Evolutionary conservation across 2,888 invertebrate species (phyloP).

Genomic region (Pollenia amentaria): DNA sequence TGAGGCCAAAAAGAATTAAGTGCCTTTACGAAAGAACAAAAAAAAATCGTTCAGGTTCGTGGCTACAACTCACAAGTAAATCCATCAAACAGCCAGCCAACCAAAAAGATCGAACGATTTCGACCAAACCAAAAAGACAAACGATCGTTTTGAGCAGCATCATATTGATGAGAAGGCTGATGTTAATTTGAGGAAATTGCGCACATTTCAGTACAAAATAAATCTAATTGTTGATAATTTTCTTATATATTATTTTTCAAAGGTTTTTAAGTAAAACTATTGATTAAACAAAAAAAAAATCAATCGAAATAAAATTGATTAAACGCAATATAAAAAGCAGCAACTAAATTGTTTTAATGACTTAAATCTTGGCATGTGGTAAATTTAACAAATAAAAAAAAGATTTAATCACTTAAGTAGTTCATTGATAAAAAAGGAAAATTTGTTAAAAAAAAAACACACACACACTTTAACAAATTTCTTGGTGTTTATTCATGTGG

Average conservation of each 20-base stretch:
- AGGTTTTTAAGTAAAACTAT: conserved; percentile 43
- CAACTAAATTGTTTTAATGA: conserved; percentile 49
- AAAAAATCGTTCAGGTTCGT: conserved; percentile 33
- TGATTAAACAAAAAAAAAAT: not conserved
- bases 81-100: conserved; percentile 18
- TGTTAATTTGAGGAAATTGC: conserved; percentile 74
- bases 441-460: conserved; percentile 16
- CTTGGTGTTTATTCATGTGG: not conserved
- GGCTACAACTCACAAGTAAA: conserved; percentile 2
- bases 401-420: conserved; percentile 51
- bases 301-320: conserved; percentile 14
- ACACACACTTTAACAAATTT: not conserved
- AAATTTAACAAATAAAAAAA: conserved; percentile 31
- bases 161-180: not conserved
- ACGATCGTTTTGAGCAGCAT: not conserved
- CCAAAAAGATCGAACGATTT: conserved; percentile 29
- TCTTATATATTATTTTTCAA: conserved; percentile 54
- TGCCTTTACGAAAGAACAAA: not conserved
- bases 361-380: conserved; percentile 67
- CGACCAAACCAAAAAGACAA: conserved; percentile 17
- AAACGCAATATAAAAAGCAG: conserved; percentile 27
- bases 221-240: conserved; percentile 77
- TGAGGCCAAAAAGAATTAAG: conserved; percentile 31
- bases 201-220: conserved; percentile 77
- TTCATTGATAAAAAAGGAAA: conserved; percentile 53